These are phyloP conservation scores for Agrochola lychnidis DNA, from an alignment of 2,888 invertebrate species.

Conservation along the genomic window DNA sequence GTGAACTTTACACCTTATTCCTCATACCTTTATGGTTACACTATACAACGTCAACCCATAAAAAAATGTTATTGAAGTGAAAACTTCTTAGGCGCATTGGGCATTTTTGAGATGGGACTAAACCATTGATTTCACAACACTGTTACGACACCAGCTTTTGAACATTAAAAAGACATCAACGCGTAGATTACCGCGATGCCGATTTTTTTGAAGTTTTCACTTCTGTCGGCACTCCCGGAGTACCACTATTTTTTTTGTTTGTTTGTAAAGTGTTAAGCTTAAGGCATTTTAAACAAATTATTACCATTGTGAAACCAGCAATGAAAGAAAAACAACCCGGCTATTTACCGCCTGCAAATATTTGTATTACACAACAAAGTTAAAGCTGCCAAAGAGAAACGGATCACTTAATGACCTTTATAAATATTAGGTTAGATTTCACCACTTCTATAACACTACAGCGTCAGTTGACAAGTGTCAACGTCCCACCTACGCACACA, in stretches of 20 bases:
- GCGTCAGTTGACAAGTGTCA: conserved; percentile 1
- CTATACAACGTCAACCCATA: neutral
- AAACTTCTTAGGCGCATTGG: no score
- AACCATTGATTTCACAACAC: no score
- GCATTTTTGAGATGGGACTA: no score
- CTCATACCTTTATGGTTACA: neutral
- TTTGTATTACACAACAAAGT: conserved; percentile 37
- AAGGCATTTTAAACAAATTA: conserved; percentile 4
- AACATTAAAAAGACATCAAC: no score
- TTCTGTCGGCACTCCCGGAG: no score
- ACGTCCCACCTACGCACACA: conserved; percentile 19
- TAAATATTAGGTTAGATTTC: conserved; percentile 2
- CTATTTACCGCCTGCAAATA: conserved; percentile 25
- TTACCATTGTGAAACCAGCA: conserved; percentile 15
- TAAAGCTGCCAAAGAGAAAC: conserved; percentile 12
- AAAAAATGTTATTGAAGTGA: neutral
- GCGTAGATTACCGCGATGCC: no score
- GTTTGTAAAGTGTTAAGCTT: neutral
- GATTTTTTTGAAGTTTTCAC: no score
- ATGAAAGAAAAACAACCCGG: conserved; percentile 23
- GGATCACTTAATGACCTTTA: conserved; percentile 1
- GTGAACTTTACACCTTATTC: no score
- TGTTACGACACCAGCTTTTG: no score
- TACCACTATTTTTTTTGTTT: no score
- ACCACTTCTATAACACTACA: conserved; percentile 12